Base-by-base conservation (phyloP, 2,888 invertebrate genomes). In the Antitype chi region DNA sequence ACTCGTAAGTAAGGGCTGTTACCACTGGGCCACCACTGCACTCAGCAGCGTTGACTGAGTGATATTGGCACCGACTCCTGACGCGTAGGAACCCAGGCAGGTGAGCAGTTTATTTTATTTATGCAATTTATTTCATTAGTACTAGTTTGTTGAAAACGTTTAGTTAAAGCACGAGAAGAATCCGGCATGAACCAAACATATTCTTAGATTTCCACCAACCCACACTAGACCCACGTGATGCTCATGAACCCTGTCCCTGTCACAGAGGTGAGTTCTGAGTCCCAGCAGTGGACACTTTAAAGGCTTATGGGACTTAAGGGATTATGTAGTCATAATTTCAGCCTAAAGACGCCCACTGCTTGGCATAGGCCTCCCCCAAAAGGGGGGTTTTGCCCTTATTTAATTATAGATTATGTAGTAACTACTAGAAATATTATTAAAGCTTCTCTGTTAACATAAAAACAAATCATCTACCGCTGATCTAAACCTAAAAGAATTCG, bases 401-500 rank as follows among this genome's bases (percentile, higher is more conserved):
- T n/a, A n/a, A n/a, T n/a, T n/a, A n/a, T n/a, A n/a, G 13, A 66
- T 11, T 13, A 7, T 20, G 7, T 25, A 8, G 20, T 49, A 28
- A 62, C 15, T 23, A 15, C 28, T 53, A 23, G 1, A 53, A 17
- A 11, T 28, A 23, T 23, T 11, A 43, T 2, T 23, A 25, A 49
- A 49, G 23, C 47, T 38, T 74, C n/a, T 76, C 62, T 47, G 55
- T 28, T 5, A 55, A 23, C 1, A 13, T 43, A 55, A 23, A 70
- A 67, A 2, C 32, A 53, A 53, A 43, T 20, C 20, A 74, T 60
- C 47, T 11, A 25, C 11, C 11, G 15, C 64, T 81, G 74, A 85
- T 76, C 64, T 85, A 81, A 68, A 15, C 17, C 2, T 38, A 43
- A 63, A 85, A 77, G 73, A 84, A 86, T 79, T 64, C 66, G 28